These are phyloP conservation scores for Ascaphus truei DNA, from an alignment of 2,113 vertebrate species.

Conservation along the genomic window DNA sequence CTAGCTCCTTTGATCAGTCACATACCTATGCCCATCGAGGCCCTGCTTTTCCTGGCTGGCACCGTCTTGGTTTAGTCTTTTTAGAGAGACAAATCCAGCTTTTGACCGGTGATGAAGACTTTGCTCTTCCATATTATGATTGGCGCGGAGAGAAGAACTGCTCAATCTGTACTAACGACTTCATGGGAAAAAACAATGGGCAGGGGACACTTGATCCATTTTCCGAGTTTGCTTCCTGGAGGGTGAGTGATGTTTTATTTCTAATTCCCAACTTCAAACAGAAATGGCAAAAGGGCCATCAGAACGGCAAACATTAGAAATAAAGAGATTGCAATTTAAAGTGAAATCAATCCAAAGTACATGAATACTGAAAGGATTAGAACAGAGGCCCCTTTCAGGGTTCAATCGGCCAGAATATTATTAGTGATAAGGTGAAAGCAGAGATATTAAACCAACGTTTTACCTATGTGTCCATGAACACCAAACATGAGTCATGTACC, in stretches of 20 bases:
- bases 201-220: constrained; percentile 1
- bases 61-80: constrained; percentile 32
- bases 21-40: constrained; percentile 34
- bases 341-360: too few species aligned
- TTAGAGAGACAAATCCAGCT: constrained; percentile 38
- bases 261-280: too few species aligned
- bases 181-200: constrained; percentile 14
- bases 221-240: constrained; percentile 34
- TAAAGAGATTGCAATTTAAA: too few species aligned
- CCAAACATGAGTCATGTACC: too few species aligned
- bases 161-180: constrained; percentile 34
- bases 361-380: too few species aligned
- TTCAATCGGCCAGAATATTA: too few species aligned
- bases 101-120: constrained; percentile 32
- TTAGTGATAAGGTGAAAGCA: too few species aligned
- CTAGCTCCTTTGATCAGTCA: background rate
- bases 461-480: too few species aligned
- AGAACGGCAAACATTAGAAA: too few species aligned
- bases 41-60: constrained; percentile 38
- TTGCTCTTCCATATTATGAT: constrained; percentile 40
- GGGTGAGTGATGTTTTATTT: constrained; percentile 32
- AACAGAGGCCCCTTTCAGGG: too few species aligned
- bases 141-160: constrained; percentile 34
- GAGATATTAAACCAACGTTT: too few species aligned
- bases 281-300: too few species aligned